phyloP scores from a whole-genome alignment of 2,888 invertebrate genomes.

The Zygothrica quintamaculata region DNA sequence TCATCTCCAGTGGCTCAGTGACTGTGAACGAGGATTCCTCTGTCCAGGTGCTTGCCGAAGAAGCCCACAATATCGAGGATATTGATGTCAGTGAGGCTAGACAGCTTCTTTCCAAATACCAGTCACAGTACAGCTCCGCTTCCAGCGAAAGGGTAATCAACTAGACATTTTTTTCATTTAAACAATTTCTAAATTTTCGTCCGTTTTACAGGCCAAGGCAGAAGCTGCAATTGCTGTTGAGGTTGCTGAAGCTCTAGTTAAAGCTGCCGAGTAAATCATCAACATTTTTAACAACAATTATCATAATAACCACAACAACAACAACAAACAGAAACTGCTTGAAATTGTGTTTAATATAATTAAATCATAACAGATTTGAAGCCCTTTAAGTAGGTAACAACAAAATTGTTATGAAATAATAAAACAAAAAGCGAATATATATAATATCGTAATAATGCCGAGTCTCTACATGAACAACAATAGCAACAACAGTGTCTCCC shows the following conservation, averaged over 20 bases:
- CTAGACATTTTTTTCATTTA: neutral
- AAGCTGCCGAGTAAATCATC: slow-evolving; percentile 88
- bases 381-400: slow-evolving; percentile 7
- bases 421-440: slow-evolving; percentile 65
- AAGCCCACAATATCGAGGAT: slow-evolving; percentile 94
- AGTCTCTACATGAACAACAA: slow-evolving; percentile 33
- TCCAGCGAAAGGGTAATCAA: slow-evolving; percentile 89
- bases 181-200: neutral
- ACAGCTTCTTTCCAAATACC: slow-evolving; percentile 93
- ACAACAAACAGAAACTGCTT: slow-evolving; percentile 39
- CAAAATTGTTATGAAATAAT: slow-evolving; percentile 71
- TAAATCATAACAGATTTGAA: slow-evolving; percentile 55
- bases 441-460: slow-evolving; percentile 56
- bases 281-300: slow-evolving; percentile 33
- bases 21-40: slow-evolving; percentile 98
- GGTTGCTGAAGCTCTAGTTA: slow-evolving; percentile 96
- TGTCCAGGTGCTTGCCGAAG: slow-evolving; percentile 97
- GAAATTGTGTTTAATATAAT: slow-evolving; percentile 61
- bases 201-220: slow-evolving; percentile 88
- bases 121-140: slow-evolving; percentile 92
- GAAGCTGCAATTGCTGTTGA: slow-evolving; percentile 97
- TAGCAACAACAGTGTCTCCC: slow-evolving; percentile 24
- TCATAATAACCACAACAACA: slow-evolving; percentile 34
- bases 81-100: slow-evolving; percentile 92
- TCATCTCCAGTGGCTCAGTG: slow-evolving; percentile 98